Base-by-base conservation (phyloP, 2,113 vertebrate species). In the Tupaia tana region DNA sequence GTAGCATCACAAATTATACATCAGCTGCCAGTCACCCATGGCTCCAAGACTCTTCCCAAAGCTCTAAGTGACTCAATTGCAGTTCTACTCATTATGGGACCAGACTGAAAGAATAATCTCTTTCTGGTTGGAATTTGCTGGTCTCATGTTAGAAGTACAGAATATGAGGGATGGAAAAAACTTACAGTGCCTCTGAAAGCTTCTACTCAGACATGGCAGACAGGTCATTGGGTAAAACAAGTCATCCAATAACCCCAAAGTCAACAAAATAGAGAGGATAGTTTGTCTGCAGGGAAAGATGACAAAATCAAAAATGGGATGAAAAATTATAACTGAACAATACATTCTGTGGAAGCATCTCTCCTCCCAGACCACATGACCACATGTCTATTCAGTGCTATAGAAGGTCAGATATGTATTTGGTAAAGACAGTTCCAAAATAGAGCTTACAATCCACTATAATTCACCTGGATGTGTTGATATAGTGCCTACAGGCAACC, bases 361-460 rank as follows among this genome's bases (percentile, higher is more conserved):
- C 54, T 85, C 87, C 74, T 92, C 43, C 61, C 83, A 83, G 78
- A 74, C 59, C n/a, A 78, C 10, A 63, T 63, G 24, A 31, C 18
- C 9, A 43, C 59, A 52, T 12, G 13, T 63, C 61, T 81, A 43
- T 71, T 78, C 27, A 22, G 16, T 66, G 29, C 1, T 22, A 43
- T 29, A 20, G 54, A 94, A 59, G 18, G 2, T 54, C 31, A 25
- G 15, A 9, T 85, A 54, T 56, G 0, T 58, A 52, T 91, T 75
- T 91, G 11, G 56, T 59, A 88, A n/a, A 89, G 25, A 81, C 43
- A 13, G 10, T 78, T 93, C 86, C 43, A 93, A 90, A 66, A 20
- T 10, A n/a, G 31, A 83, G 19, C 2, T 83, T 78, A 80, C 15
- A 59, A 73, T 31, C 58, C 43, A 81, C 16, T n/a, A 11, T 18